Conservation (phyloP, 2,888 invertebrate species). For the Phaonia tiefii region DNA sequence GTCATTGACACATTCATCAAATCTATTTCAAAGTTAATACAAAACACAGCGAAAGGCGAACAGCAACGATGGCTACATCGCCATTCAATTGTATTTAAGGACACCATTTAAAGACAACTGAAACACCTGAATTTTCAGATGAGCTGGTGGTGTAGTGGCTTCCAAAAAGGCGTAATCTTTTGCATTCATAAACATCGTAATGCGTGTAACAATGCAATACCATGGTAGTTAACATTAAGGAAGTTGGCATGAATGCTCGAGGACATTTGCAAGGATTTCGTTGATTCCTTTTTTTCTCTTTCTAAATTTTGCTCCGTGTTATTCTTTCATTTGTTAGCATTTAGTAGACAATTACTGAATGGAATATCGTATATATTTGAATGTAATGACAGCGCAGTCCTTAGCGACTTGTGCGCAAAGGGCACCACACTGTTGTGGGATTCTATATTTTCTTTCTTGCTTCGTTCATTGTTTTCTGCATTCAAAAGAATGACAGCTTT, state of each 20-base stretch:
- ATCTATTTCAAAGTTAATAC: conserved; percentile 31
- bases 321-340: conserved; percentile 4
- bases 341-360: conserved; percentile 26
- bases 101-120: conserved; percentile 20
- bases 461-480: background rate
- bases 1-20: conserved; percentile 36
- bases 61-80: background rate
- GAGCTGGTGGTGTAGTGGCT: background rate
- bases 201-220: conserved; percentile 26
- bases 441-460: conserved; percentile 6
- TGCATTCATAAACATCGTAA: conserved; percentile 6
- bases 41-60: background rate
- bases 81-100: background rate
- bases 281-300: no score
- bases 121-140: conserved; percentile 23
- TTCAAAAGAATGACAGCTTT: conserved; percentile 9
- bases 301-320: no score
- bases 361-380: conserved; percentile 15
- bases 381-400: conserved; percentile 16
- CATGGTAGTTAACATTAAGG: conserved; percentile 24
- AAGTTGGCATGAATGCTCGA: conserved; percentile 13
- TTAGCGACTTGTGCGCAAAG: background rate
- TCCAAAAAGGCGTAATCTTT: conserved; percentile 30
- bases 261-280: no score
- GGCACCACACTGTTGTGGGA: conserved; percentile 19